Conservation (phyloP, 2,113 vertebrate genomes). For the Mugil cephalus region DNA sequence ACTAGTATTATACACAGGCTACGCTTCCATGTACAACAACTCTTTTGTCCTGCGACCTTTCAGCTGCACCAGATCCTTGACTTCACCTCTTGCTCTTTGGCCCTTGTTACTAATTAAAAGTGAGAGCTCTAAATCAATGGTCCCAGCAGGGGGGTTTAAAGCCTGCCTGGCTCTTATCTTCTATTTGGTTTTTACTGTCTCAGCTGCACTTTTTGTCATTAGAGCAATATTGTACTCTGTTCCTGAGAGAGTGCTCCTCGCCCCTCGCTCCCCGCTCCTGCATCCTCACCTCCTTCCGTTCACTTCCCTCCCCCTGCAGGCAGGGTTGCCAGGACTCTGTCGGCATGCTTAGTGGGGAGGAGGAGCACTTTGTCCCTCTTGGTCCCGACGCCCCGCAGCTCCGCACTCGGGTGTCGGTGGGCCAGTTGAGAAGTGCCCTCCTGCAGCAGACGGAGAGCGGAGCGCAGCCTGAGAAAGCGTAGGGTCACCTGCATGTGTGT, state of each 20-base stretch:
- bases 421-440: constrained; percentile 79
- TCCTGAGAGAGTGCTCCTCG: constrained; percentile 10
- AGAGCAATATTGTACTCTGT: constrained; percentile 1
- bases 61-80: constrained; percentile 17
- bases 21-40: not conserved
- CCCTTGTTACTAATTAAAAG: constrained; percentile 55
- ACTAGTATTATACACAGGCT: accelerated
- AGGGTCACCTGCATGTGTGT: constrained; percentile 72
- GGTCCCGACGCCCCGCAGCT: constrained; percentile 68
- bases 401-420: constrained; percentile 83
- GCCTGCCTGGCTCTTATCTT: constrained; percentile 32
- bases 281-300: constrained; percentile 42
- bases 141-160: constrained; percentile 41
- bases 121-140: constrained; percentile 45
- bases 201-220: not conserved
- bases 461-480: constrained; percentile 74
- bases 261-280: constrained; percentile 12
- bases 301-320: constrained; percentile 71
- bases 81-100: constrained; percentile 27
- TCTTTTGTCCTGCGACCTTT: not conserved
- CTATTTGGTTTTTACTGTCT: not conserved
- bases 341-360: constrained; percentile 59
- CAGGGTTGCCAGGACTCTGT: constrained; percentile 70
- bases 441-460: constrained; percentile 77
- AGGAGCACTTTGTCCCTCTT: constrained; percentile 23